Base-by-base conservation (phyloP, 1,140 invertebrate genomes). In the Caenorhabditis tropicalis region DNA sequence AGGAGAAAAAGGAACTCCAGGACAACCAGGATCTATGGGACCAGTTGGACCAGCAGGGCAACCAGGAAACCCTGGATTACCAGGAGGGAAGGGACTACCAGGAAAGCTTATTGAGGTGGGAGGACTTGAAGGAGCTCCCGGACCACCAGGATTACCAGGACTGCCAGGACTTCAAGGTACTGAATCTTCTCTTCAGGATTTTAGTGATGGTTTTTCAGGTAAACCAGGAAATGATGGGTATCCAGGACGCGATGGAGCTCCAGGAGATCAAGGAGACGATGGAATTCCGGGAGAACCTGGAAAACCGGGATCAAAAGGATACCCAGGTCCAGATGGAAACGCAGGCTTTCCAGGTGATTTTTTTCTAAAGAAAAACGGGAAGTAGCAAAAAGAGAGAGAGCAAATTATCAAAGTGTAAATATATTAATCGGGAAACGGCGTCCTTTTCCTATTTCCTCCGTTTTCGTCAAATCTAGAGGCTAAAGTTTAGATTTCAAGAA, bases 281-380 rank as follows among this genome's bases (percentile, higher is more conserved):
- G 79, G 79, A 53, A 49, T 56, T 51, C 79, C 79, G 7, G 79
- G 79, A 31, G 27, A 21, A 33, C 46, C 79, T 51, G 79, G 79
- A 5, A 49, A 49, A 51, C 79, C 79, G 0, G 79, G 79, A 3
- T 21, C 46, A 9, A 51, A 49, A 51, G 79, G 79, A 29, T 74
- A 74, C 21, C 36, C 65, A 10, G 65, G 65, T 9, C 65, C 36
- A n/a, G 65, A 74, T 43, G 65, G 65, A 74, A 74, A 46, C 15
- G 65, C 65, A 4, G 65, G 65, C 2, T 43, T 15, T 12, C 65
- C 65, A 43, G 65, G 65, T 74, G 58, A 65, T 36, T 65, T 65
- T 36, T 16, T 60, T 9, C 24, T 15, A n/a, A n/a, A 0, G 36
- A 31, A 15, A 33, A 36, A 16, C 36, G 12, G 12, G 6, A 51